Evolutionary conservation across 2,113 vertebrate genomes (phyloP), one percentile per base, ranked within the genome.

Genomic region (Tichodroma muraria): DNA sequence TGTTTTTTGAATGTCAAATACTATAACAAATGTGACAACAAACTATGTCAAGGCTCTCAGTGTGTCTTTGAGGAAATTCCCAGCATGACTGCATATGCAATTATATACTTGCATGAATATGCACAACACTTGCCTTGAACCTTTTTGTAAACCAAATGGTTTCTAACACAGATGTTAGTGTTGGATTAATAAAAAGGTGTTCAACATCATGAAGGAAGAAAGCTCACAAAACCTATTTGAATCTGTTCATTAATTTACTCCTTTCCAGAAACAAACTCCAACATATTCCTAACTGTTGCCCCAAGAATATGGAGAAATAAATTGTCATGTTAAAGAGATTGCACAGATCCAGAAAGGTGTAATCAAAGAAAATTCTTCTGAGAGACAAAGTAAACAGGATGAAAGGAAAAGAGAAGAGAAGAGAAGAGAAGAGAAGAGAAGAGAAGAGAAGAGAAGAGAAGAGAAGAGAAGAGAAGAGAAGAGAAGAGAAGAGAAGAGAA

Each of bases 71-170:
- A 89, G 70, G 52, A 80, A 89, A 93, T 85, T 54, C 56, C 15
- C 70, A 94, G 66, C 70, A 77, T 69, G 53, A 65, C 37, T 94
- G 61, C 80, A 31, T 72, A 76, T 40, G 53, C 47, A 81, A 52
- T 72, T 64, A 94, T 28, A 20, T 35, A 60, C 87, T 94, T 94
- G 21, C 40, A 85, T 91, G 78, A 82, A 71, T 79, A 80, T 78
- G 38, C 44, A 71, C 76, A 78, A 25, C 24, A 59, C 40, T 95
- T 80, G 11, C 54, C 71, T 89, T 53, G 28, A 79, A 85, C 9
- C 19, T 71, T 22, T 79, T 91, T 91, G 70, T 79, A 95, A 92
- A 95, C 31, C 56, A 88, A 85, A 89, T 68, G 37, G 82, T 93
- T 93, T 69, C 60, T 88, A 92, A 83, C 44, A 78, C 47, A 86